phyloP scores from a whole-genome alignment of 2,888 invertebrate species.

The Dimorphilus gyrociliatus region DNA sequence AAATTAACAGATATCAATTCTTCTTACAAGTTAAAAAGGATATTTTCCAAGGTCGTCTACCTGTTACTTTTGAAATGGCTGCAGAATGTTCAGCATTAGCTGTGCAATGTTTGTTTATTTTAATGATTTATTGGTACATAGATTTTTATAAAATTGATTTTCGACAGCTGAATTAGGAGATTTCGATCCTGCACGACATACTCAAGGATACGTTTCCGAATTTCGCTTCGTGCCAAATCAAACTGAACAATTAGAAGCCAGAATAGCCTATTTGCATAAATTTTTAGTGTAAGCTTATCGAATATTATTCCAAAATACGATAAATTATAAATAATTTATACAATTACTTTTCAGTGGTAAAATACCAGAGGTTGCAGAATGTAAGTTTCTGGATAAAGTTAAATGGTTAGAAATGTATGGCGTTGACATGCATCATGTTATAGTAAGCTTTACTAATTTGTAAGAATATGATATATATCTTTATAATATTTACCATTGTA shows the following conservation, averaged over 20 bases:
- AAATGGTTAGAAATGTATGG: slow-evolving; percentile 99
- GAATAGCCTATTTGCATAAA: slow-evolving; percentile 73
- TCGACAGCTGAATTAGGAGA: slow-evolving; percentile 91
- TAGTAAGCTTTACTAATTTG: slow-evolving; percentile 49
- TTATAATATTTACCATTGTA: slow-evolving; percentile 6
- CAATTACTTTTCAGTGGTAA: slow-evolving; percentile 56
- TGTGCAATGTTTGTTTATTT: slow-evolving; percentile 91
- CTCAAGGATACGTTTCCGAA: slow-evolving; percentile 78
- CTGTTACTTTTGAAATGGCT: slow-evolving; percentile 73
- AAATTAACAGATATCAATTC: slow-evolving; percentile 65
- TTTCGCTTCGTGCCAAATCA: slow-evolving; percentile 82
- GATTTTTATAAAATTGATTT: no score
- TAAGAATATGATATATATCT: no score
- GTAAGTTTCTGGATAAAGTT: slow-evolving; percentile 86
- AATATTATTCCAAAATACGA: background rate
- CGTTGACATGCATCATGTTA: slow-evolving; percentile 83
- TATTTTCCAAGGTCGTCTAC: slow-evolving; percentile 76
- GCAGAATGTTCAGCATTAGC: slow-evolving; percentile 80
- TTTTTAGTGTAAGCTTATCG: slow-evolving; percentile 52
- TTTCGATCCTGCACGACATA: slow-evolving; percentile 71
- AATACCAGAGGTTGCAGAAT: slow-evolving; percentile 76
- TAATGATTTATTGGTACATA: no score
- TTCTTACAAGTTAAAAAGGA: slow-evolving; percentile 93
- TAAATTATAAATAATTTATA: no score
- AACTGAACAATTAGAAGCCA: slow-evolving; percentile 68